Percentiles rank a stretch among this genome's conserved stretches.
These are phyloP conservation scores for Psylliodes chrysocephalus DNA, from an alignment of 2,888 invertebrate genomes.

Conservation along the genomic window DNA sequence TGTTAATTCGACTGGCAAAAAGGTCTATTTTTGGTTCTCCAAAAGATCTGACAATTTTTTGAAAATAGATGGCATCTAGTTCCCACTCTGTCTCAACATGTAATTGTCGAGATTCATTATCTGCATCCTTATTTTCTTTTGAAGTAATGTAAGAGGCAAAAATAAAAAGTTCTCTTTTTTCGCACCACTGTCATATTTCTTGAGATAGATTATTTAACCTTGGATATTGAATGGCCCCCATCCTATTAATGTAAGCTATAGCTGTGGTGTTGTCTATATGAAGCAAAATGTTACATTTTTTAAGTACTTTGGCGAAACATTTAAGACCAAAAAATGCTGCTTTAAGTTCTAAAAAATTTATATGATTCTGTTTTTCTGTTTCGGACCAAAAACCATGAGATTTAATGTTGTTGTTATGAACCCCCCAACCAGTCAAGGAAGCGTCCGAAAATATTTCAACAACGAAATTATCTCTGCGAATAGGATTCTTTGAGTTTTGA, in stretches of 20 bases:
- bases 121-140: conserved; percentile 1
- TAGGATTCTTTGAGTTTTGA: no score
- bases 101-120: conserved; percentile 5
- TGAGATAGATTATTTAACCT: background rate
- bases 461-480: no score
- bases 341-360: conserved; percentile 17
- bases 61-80: conserved; percentile 1
- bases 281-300: conserved; percentile 9
- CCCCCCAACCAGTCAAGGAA: no score
- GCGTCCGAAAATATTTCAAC: no score
- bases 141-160: conserved; percentile 1
- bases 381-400: no score
- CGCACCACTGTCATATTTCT: conserved; percentile 18
- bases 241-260: no score
- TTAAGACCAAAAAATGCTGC: conserved; percentile 11
- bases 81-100: conserved; percentile 23
- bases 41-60: conserved; percentile 36
- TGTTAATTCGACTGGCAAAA: conserved; percentile 15
- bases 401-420: no score
- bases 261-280: conserved; percentile 21
- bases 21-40: conserved; percentile 15
- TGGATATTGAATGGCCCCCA: no score
- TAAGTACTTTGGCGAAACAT: background rate
- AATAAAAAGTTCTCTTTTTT: background rate
- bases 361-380: background rate